Base-by-base conservation (phyloP, 23 tunicate genomes). In the Styela plicata region DNA sequence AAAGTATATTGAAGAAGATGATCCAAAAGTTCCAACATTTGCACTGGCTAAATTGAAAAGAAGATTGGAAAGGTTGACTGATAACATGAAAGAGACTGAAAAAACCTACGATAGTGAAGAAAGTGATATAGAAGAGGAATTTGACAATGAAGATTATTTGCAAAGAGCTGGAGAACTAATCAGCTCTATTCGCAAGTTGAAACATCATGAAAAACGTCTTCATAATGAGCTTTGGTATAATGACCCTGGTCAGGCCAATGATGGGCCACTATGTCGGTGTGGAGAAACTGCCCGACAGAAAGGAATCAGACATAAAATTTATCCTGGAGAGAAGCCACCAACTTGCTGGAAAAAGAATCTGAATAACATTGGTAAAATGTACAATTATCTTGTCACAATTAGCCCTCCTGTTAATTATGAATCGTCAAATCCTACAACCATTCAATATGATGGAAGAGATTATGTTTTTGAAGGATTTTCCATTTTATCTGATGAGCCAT, bases 201-300 rank as follows among this genome's bases (percentile, higher is more conserved):
- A 88, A 57, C 83, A 88, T 34, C 99, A 96, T 66, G 90, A 92
- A 24, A 91, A 91, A 53, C 71, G 95, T 57, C 92, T 96, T 10
- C 93, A 91, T 78, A 80, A 85, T 16, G 99, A 96, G 81, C 78
- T 96, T 52, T 96, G 99, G 99, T 88, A 94, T 83, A 94, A 94
- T 70, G 98, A 94, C 31, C 91, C 91, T 19, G 82, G 63, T 3
- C 94, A 89, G 64, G 95, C 94, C 1, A 96, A 96, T 63, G 99
- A 96, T 74, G 99, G 99, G 3, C 97, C 90, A 0, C 81, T 96
- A 2, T 96, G 99, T 66, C 77, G 81, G 22, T 96, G 99, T 53
- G 78, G 77, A 52, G 64, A 64, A 77, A 71, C 68, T 13, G 82
- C 90, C 7, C 69, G 85, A 44, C 18, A 35, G 22, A 82, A 79